These are phyloP conservation scores for Tenthredo notha DNA, from an alignment of 2,888 invertebrate species.

Conservation along the genomic window DNA sequence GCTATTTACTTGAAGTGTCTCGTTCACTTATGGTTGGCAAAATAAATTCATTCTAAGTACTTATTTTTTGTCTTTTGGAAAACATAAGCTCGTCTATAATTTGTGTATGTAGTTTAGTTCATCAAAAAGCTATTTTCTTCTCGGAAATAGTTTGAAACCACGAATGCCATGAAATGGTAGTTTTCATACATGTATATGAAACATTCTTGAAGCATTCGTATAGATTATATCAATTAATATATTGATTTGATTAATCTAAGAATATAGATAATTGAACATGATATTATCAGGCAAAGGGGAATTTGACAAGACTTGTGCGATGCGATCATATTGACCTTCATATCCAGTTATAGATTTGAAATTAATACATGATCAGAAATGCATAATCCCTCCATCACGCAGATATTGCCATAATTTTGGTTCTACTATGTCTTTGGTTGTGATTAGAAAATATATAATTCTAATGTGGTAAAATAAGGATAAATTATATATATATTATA, in stretches of 20 bases:
- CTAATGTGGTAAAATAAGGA: constrained; percentile 2
- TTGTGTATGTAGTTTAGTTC: constrained; percentile 7
- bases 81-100: constrained; percentile 39
- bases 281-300: background rate
- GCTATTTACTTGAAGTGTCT: constrained; percentile 32
- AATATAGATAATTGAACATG: constrained; percentile 9
- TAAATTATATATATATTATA: background rate
- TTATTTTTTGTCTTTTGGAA: constrained; percentile 48
- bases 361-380: background rate
- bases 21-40: background rate
- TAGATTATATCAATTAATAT: constrained; percentile 4
- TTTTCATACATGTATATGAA: background rate
- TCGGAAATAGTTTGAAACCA: background rate
- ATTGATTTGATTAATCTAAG: constrained; percentile 13
- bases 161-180: background rate
- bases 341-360: background rate
- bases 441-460: constrained; percentile 26
- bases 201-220: background rate
- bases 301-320: constrained; percentile 23
- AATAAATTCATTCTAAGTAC: constrained; percentile 44
- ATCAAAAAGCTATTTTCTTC: constrained; percentile 44
- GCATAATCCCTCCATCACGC: background rate
- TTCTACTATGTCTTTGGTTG: constrained; percentile 44
- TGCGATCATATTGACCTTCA: background rate
- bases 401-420: constrained; percentile 14